Percentiles rank a stretch among this genome's conserved stretches.
Evolutionary conservation across 2,888 invertebrate species (phyloP).

Genomic region (Sclerodermus sp.): DNA sequence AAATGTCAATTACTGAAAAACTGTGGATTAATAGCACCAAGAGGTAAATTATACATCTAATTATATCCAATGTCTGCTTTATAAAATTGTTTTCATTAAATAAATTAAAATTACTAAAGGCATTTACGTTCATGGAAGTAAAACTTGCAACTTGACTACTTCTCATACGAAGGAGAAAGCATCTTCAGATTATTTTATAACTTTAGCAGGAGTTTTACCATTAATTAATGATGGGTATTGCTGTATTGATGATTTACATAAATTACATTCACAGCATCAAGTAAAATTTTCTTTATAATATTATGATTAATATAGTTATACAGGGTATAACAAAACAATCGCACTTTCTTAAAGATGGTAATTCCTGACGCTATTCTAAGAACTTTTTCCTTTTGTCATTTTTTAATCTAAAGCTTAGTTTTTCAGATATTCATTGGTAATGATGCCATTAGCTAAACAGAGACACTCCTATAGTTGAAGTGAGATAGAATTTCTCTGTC

Average conservation of each 20-base stretch:
- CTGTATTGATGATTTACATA: constrained; percentile 91
- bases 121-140: constrained; percentile 11
- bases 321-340: not conserved
- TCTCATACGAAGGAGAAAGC: constrained; percentile 2
- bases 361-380: too few species aligned
- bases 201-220: constrained; percentile 82
- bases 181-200: constrained; percentile 68
- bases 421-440: too few species aligned
- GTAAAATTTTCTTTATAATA: constrained; percentile 38
- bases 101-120: constrained; percentile 1
- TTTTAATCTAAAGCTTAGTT: too few species aligned
- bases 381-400: too few species aligned
- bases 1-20: constrained; percentile 84
- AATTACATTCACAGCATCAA: constrained; percentile 73
- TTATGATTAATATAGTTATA: not conserved
- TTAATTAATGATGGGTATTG: constrained; percentile 82
- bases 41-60: constrained; percentile 60
- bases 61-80: not conserved
- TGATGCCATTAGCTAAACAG: too few species aligned
- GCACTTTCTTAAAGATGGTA: too few species aligned
- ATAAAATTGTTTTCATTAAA: not conserved
- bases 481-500: too few species aligned
- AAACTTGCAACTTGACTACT: constrained; percentile 40
- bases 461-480: too few species aligned
- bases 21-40: constrained; percentile 75